Evolutionary conservation across 1,140 invertebrate species (phyloP).

Genomic region (Drosophila obscura): DNA sequence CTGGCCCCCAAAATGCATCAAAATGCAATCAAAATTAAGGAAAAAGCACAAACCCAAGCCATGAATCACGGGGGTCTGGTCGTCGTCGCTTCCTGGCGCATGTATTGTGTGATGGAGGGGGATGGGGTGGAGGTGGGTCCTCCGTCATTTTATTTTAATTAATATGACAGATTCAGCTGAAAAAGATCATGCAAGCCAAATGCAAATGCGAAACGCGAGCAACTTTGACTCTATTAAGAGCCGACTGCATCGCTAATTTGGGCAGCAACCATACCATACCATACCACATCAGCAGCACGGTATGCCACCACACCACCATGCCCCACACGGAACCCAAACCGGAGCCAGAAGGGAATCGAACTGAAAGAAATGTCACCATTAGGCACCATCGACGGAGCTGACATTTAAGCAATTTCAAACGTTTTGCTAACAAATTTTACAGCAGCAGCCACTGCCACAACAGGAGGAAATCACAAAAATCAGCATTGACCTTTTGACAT

Average conservation of each 20-base stretch:
- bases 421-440: conserved; percentile 78
- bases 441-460: conserved; percentile 45
- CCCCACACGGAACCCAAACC: conserved; percentile 1
- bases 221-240: conserved; percentile 70
- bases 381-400: conserved; percentile 45
- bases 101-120: conserved; percentile 3
- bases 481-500: conserved; percentile 80
- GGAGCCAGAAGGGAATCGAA: background rate
- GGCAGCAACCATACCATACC: conserved; percentile 23
- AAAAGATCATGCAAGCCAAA: conserved; percentile 42
- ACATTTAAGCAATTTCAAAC: conserved; percentile 81
- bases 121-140: conserved; percentile 17
- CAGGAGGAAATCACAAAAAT: conserved; percentile 70
- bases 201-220: conserved; percentile 54
- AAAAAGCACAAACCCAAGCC: conserved; percentile 34
- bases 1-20: conserved; percentile 63
- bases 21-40: conserved; percentile 83
- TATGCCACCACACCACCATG: conserved; percentile 1
- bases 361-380: conserved; percentile 75
- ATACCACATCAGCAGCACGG: conserved; percentile 6
- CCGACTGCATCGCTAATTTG: conserved; percentile 46
- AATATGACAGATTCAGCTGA: conserved; percentile 61
- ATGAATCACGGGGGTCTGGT: conserved; percentile 72
- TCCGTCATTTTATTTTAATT: conserved; percentile 69
- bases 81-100: background rate